phyloP scores from a whole-genome alignment of 2,797 vertebrate genomes.

The Scleropages formosus region DNA sequence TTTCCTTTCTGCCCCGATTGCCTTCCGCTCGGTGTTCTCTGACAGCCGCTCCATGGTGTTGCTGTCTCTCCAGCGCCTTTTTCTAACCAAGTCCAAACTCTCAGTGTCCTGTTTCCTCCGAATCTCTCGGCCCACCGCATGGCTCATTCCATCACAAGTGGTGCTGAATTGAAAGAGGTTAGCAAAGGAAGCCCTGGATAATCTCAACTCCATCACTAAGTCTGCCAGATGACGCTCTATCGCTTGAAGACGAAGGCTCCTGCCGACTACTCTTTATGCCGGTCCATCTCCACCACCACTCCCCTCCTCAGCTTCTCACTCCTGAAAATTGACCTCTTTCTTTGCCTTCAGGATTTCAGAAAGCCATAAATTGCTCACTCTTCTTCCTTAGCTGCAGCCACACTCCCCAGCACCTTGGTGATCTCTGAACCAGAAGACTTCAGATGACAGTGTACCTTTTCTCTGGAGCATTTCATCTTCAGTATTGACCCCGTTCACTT shows the following conservation, averaged over 20 bases:
- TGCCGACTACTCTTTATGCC: not conserved
- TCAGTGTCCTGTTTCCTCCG: not conserved
- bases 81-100: too few relatives aligned
- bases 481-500: not conserved
- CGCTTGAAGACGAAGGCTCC: not conserved
- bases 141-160: not conserved
- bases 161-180: not conserved
- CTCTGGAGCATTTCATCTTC: not conserved
- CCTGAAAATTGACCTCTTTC: conserved; percentile 20
- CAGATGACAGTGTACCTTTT: not conserved
- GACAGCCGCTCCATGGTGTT: not conserved
- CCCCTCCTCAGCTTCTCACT: conserved; percentile 12
- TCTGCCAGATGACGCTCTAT: conserved; percentile 6
- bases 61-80: not conserved
- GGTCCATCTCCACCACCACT: not conserved
- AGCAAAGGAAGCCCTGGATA: not conserved
- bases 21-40: not conserved
- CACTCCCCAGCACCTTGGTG: not conserved
- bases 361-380: conserved; percentile 7
- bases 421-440: not conserved
- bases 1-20: not conserved
- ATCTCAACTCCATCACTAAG: not conserved
- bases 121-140: not conserved
- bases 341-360: conserved; percentile 10
- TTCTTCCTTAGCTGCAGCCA: not conserved